Conservation (phyloP, 1,140 invertebrate species). For the Elysia chlorotica region DNA sequence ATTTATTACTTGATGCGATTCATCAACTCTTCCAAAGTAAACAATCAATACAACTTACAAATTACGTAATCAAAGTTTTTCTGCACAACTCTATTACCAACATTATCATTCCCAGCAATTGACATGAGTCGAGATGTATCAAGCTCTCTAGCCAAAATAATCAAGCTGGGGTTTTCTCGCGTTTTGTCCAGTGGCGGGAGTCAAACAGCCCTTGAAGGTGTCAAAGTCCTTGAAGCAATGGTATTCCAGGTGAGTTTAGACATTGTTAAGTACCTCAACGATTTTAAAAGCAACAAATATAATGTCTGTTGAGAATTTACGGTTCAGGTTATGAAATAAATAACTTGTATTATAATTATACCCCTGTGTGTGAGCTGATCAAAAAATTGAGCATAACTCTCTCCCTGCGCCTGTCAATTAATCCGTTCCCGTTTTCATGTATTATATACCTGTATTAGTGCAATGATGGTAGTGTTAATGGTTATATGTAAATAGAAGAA, state of each 20-base stretch:
- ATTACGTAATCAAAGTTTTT: not conserved
- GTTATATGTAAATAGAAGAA: not conserved
- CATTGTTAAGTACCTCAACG: not conserved
- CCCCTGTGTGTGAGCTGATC: not conserved
- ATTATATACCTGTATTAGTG: not conserved
- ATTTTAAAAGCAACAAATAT: too few relatives aligned
- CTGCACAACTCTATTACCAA: not conserved
- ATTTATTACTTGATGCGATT: not conserved
- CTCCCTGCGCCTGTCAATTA: not conserved
- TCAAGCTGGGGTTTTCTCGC: not conserved
- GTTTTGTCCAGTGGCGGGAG: not conserved
- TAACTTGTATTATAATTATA: too few relatives aligned
- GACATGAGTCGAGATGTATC: not conserved
- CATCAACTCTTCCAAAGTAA: too few relatives aligned
- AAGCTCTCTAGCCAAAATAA: not conserved
- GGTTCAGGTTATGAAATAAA: not conserved
- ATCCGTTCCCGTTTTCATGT: not conserved
- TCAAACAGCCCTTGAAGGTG: not conserved
- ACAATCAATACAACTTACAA: too few relatives aligned
- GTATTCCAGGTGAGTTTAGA: not conserved
- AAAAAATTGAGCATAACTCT: not conserved
- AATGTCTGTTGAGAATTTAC: too few relatives aligned
- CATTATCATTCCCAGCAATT: not conserved
- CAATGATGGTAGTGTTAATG: too few relatives aligned
- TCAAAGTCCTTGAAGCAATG: not conserved